Evolutionary conservation across 2,797 vertebrate species (phyloP).

Genomic region (Lagocephalus sceleratus): DNA sequence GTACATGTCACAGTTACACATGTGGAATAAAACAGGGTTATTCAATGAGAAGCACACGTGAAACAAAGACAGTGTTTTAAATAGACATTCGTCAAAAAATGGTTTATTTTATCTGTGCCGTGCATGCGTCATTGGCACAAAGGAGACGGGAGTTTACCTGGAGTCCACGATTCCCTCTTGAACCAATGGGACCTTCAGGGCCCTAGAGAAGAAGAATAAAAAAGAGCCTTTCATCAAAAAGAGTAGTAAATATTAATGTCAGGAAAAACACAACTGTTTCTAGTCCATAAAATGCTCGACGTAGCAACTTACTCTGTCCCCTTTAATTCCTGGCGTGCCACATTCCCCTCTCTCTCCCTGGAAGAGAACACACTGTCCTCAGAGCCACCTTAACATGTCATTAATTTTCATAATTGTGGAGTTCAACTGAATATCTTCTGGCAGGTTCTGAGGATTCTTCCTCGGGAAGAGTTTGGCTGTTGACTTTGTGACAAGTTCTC

Average conservation of each 20-base stretch:
- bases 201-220: conserved; percentile 69
- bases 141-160: conserved; percentile 67
- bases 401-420: not conserved
- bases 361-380: conserved; percentile 11
- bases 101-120: not conserved
- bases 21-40: not conserved
- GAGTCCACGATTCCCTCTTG: conserved; percentile 79
- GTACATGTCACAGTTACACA: conserved; percentile 1
- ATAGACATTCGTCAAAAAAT: no score
- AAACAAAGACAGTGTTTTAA: no score
- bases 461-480: not conserved
- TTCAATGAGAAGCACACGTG: no score
- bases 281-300: not conserved
- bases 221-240: not conserved
- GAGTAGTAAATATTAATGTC: not conserved
- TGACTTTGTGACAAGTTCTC: conserved; percentile 11
- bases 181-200: conserved; percentile 80
- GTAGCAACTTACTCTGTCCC: conserved; percentile 79
- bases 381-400: not conserved
- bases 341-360: conserved; percentile 90
- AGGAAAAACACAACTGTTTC: not conserved
- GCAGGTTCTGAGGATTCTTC: conserved; percentile 1
- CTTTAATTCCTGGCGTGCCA: conserved; percentile 86
- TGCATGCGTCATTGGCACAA: not conserved
- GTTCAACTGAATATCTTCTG: conserved; percentile 4